phyloP scores from a whole-genome alignment of 2,113 vertebrate genomes.

The Aviceda subcristata region DNA sequence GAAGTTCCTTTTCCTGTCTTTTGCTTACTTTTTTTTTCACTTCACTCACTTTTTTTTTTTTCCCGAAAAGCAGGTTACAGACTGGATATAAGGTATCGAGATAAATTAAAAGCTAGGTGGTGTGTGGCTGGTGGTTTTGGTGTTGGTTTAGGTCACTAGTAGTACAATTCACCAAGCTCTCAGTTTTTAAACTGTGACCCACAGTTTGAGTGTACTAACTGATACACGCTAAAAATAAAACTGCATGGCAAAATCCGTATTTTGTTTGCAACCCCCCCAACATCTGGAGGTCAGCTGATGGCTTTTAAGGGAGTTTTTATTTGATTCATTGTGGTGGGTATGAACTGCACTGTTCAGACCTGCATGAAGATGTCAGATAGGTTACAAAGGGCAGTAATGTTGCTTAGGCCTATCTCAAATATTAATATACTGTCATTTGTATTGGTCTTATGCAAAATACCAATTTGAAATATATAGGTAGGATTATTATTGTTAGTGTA shows the following conservation, averaged over 20 bases:
- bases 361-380: neutral
- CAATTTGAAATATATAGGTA: neutral
- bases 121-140: neutral
- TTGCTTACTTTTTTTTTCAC: neutral
- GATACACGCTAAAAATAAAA: neutral
- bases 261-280: neutral
- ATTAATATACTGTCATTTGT: neutral
- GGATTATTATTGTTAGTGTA: neutral
- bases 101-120: neutral
- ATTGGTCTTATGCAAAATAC: neutral
- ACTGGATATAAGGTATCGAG: neutral
- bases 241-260: neutral
- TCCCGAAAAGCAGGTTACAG: neutral
- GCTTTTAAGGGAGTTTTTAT: neutral
- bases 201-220: neutral
- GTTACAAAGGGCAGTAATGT: neutral
- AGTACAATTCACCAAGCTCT: neutral
- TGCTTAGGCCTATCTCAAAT: neutral
- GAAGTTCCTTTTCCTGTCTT: neutral
- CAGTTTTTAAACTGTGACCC: neutral
- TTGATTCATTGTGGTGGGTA: neutral
- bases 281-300: neutral
- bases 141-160: neutral
- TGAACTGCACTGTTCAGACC: neutral
- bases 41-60: neutral